Evolutionary conservation across 2,113 vertebrate genomes (phyloP).

Genomic region (Solea solea): DNA sequence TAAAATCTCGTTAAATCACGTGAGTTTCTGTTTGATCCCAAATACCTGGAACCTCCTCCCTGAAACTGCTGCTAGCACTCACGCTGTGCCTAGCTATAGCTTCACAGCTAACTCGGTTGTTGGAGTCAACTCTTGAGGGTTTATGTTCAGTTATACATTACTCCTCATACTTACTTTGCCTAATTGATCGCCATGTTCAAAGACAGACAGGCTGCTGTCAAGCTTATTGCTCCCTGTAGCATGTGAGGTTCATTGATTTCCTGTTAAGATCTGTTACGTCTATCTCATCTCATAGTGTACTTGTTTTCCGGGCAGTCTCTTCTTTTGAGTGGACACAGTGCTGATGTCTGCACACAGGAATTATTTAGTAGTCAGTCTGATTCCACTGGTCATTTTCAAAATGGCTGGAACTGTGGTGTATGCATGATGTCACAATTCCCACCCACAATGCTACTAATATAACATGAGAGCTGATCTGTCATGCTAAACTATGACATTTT

Average conservation of each 20-base stretch:
- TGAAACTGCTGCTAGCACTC: too few species aligned
- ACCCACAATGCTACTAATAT: too few species aligned
- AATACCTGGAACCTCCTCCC: too few species aligned
- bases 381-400: not conserved
- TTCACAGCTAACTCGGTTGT: not conserved
- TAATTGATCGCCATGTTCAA: not conserved
- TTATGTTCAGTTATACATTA: not conserved
- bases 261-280: slow-evolving; percentile 1
- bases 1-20: too few species aligned
- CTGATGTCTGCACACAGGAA: not conserved
- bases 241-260: slow-evolving; percentile 1
- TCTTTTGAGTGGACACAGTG: not conserved
- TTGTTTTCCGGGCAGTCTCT: not conserved
- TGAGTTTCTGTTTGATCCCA: too few species aligned
- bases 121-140: too few species aligned
- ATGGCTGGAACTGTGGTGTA: not conserved
- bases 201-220: not conserved
- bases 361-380: not conserved
- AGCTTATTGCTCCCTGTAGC: not conserved
- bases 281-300: slow-evolving; percentile 7
- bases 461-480: too few species aligned
- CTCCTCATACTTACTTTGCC: too few species aligned
- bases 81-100: too few species aligned
- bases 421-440: too few species aligned
- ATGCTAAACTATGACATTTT: too few species aligned